Evolutionary conservation across 1,140 invertebrate species (phyloP).

Genomic region (Himalopsyche phryganea): DNA sequence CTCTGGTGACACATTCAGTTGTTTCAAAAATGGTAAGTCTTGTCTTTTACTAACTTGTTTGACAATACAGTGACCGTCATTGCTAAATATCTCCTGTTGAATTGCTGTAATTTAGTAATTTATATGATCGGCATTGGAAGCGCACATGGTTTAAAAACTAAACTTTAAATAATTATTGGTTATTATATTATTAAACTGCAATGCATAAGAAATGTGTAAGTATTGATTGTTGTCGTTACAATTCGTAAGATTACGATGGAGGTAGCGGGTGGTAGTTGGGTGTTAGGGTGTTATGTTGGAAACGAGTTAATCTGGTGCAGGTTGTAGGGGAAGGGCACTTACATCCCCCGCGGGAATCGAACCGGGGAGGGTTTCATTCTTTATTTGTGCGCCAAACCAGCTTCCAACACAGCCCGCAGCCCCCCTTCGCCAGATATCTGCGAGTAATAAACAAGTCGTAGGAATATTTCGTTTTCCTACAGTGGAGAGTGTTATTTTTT

Average conservation of each 20-base stretch:
- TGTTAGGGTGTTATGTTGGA: not conserved
- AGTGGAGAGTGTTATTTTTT: slow-evolving; percentile 15
- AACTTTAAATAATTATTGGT: too few species aligned
- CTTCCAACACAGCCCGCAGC: slow-evolving; percentile 7
- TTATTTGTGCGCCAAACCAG: slow-evolving; percentile 26
- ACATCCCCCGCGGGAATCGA: slow-evolving; percentile 25
- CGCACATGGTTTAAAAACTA: too few species aligned
- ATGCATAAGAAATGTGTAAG: too few species aligned
- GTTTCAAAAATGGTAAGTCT: too few species aligned
- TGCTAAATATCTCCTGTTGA: too few species aligned
- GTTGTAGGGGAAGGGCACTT: slow-evolving; percentile 18
- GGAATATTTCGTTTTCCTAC: slow-evolving; percentile 28
- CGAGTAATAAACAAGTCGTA: slow-evolving; percentile 33
- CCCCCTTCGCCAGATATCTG: slow-evolving; percentile 22
- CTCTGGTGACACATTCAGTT: too few species aligned
- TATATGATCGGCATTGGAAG: too few species aligned
- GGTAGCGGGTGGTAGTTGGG: not conserved
- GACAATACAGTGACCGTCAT: too few species aligned
- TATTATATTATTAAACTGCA: too few species aligned
- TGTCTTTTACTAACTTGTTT: too few species aligned
- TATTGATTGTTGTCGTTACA: not conserved
- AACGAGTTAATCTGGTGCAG: slow-evolving; percentile 33
- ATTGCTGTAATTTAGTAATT: too few species aligned
- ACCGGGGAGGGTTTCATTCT: slow-evolving; percentile 28
- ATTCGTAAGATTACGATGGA: not conserved